A percentile compares a stretch with the other conserved stretches of the same genome.
These are phyloP conservation scores for Galagoides demidoff DNA, from an alignment of 2,797 vertebrate species.

Conservation along the genomic window DNA sequence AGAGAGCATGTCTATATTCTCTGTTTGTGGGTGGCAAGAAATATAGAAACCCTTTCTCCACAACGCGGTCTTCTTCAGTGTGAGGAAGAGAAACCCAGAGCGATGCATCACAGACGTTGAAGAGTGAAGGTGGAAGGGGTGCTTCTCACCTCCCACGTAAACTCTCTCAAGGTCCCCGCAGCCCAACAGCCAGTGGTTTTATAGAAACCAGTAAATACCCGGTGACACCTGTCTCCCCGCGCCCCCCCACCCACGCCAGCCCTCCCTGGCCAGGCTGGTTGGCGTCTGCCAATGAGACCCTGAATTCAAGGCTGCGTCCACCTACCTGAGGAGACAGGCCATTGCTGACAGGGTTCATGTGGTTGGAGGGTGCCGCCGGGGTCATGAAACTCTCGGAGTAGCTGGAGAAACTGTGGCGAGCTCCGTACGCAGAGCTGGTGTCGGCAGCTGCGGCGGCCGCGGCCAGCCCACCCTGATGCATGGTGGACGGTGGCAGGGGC, in stretches of 20 bases:
- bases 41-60: neutral
- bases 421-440: conserved; percentile 92
- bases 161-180: neutral
- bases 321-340: conserved; percentile 96
- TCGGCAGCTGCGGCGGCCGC: conserved; percentile 85
- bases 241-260: no score
- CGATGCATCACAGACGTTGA: neutral
- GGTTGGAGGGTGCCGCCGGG: conserved; percentile 92
- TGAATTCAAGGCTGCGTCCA: accelerated
- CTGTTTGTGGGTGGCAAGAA: neutral
- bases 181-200: neutral
- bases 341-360: conserved; percentile 96
- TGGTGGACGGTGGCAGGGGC: conserved; percentile 95
- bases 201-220: neutral
- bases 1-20: neutral
- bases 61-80: neutral
- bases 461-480: conserved; percentile 94
- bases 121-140: accelerated
- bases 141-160: accelerated
- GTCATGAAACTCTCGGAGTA: conserved; percentile 98
- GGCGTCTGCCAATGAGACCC: accelerated
- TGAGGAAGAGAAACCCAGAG: neutral
- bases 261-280: neutral
- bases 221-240: neutral
- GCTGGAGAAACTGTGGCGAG: conserved; percentile 95